Conservation (phyloP, 2,113 vertebrate genomes). For the Ammodramus savannarum region DNA sequence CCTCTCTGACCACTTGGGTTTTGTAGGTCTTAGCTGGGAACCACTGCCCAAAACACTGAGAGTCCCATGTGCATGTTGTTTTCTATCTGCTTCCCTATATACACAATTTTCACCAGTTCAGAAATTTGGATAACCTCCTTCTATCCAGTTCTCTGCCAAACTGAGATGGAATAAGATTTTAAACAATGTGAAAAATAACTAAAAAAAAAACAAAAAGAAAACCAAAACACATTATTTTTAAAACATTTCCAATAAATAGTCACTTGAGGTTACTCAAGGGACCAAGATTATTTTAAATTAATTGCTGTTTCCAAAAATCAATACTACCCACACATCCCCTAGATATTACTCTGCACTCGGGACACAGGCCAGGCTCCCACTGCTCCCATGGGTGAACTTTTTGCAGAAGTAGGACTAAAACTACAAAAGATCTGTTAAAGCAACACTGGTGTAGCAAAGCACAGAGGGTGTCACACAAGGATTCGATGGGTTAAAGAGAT, state of each 20-base stretch:
- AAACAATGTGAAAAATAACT: background rate
- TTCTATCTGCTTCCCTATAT: background rate
- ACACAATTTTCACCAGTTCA: background rate
- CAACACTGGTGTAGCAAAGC: background rate
- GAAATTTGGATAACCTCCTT: background rate
- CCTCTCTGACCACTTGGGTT: background rate
- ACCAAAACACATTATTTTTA: background rate
- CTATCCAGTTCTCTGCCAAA: background rate
- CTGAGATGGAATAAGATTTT: background rate
- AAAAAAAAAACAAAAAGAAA: too few species aligned
- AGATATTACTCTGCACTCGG: background rate
- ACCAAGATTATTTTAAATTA: background rate
- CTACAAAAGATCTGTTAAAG: background rate
- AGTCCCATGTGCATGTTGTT: background rate
- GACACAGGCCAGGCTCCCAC: background rate
- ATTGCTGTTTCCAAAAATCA: background rate
- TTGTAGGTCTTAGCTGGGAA: background rate
- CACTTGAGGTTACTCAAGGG: background rate
- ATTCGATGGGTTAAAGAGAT: background rate
- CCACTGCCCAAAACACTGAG: background rate
- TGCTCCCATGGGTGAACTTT: accelerated
- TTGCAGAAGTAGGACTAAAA: background rate
- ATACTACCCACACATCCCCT: background rate
- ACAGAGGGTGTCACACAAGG: background rate
- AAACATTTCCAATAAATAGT: background rate